phyloP scores from a whole-genome alignment of 2,888 invertebrate genomes.

The Synanthedon tipuliformis region DNA sequence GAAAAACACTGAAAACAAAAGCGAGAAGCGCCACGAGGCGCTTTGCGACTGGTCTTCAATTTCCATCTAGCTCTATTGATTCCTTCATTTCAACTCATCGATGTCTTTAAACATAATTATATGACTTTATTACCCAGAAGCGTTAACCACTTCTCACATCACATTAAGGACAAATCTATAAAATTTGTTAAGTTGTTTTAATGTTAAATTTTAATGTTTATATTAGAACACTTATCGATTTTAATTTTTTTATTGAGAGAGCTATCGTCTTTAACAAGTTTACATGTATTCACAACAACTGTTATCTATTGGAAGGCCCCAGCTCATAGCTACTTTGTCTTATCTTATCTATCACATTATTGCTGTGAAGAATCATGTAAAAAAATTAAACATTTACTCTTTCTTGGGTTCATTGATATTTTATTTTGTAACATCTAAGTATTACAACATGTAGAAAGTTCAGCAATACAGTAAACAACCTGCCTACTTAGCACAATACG shows the following conservation, averaged over 20 bases:
- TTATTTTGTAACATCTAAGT: too few relatives aligned
- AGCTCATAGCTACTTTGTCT: slow-evolving; percentile 49
- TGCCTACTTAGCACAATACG: too few relatives aligned
- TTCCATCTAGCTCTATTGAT: slow-evolving; percentile 44
- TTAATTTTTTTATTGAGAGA: slow-evolving; percentile 10
- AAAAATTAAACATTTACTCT: too few relatives aligned
- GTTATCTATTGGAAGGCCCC: slow-evolving; percentile 52
- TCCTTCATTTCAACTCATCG: slow-evolving; percentile 23
- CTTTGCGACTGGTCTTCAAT: slow-evolving; percentile 30
- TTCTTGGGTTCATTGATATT: too few relatives aligned
- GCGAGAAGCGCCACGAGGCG: slow-evolving; percentile 53
- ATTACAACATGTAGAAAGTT: too few relatives aligned
- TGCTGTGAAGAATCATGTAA: too few relatives aligned
- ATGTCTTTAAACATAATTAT: background rate
- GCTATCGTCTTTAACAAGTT: slow-evolving; percentile 49
- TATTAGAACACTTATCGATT: background rate
- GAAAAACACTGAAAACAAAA: slow-evolving; percentile 44
- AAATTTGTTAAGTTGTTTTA: background rate
- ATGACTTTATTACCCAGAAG: background rate
- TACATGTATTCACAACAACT: slow-evolving; percentile 24
- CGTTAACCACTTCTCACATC: slow-evolving; percentile 1
- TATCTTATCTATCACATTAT: slow-evolving; percentile 43
- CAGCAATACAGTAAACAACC: too few relatives aligned
- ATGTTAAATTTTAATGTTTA: background rate
- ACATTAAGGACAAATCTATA: slow-evolving; percentile 1